phyloP scores from a whole-genome alignment of 64 coral and sea anemone species.

The Pachyseris speciosa region DNA sequence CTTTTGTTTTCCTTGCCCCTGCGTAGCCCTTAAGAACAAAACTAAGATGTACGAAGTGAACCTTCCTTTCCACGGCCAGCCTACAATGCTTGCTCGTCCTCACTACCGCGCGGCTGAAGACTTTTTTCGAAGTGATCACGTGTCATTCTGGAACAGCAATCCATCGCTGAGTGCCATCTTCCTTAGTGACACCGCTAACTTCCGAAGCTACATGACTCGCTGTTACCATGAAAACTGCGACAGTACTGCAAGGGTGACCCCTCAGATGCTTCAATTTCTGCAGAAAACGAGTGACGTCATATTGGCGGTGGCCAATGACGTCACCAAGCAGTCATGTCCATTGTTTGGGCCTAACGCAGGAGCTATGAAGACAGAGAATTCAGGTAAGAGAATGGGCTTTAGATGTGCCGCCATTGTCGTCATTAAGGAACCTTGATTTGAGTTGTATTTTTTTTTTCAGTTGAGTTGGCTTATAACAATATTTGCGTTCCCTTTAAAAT shows the following conservation, averaged over 20 bases:
- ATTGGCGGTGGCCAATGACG: conserved; percentile 46
- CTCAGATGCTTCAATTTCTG: conserved; percentile 63
- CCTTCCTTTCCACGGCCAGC: conserved; percentile 53
- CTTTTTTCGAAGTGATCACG: conserved; percentile 77
- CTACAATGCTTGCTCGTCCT: neutral
- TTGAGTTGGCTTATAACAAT: too few species aligned
- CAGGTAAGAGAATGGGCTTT: neutral
- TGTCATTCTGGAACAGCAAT: conserved; percentile 4
- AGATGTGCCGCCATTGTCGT: too few species aligned
- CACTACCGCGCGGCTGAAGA: fast-evolving
- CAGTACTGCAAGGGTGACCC: conserved; percentile 41
- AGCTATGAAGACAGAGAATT: too few species aligned
- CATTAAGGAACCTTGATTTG: too few species aligned
- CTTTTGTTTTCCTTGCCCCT: neutral
- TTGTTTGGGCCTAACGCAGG: neutral
- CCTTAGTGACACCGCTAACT: conserved; percentile 63
- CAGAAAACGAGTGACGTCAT: conserved; percentile 70
- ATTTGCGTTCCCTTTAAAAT: too few species aligned
- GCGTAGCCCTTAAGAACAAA: conserved; percentile 14
- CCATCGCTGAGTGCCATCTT: conserved; percentile 27
- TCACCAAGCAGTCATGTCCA: conserved; percentile 22
- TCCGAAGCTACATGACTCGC: conserved; percentile 34
- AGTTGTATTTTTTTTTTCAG: too few species aligned
- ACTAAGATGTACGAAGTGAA: conserved; percentile 7
- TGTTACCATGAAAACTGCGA: conserved; percentile 69